Base-by-base conservation (phyloP, 2,888 invertebrate species). In the Salticus scenicus region DNA sequence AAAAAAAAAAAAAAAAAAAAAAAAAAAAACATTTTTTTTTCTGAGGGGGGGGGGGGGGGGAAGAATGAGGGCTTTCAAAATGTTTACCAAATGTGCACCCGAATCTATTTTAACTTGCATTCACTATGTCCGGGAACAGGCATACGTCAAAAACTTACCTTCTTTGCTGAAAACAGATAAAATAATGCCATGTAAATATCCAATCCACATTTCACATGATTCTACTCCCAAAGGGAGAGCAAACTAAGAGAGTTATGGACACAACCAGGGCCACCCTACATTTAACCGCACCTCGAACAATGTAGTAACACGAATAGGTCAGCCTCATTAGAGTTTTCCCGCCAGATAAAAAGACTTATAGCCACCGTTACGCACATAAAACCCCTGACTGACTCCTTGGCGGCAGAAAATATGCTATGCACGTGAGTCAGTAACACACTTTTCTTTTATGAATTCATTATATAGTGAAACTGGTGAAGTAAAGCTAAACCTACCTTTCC, bases 401-500 rank as follows among this genome's bases (percentile, higher is more conserved):
- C 76, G 82, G 67, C 47, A 71, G 75, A 82, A 82, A 75, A 71
- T 75, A 64, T 82, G 51, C 66, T 63, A 70, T 64, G 76, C 82
- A 82, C 82, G 82, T 82, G 82, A 63, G 27, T 41, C 41, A 47
- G 14, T 28, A 71, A n/a, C 71, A 51, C 33, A 69, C 51, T 30
- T 33, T 33, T 28, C 31, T 24, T 64, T 42, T 14, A 17, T 31
- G 47, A 47, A 33, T 14, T 47, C 31, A 67, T 33, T 57, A 17
- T 42, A 28, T 17, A 70, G 30, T 12, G 66, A 27, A 28, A 37
- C 24, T 28, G 24, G 71, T 24, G 57, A 41, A 67, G 74, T 41
- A 20, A 28, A 63, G 33, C 7, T 17, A 51, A 47, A 77, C 77
- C 63, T 70, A 87, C 87, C 87, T 87, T 87, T 57, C 87, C 87